These are phyloP conservation scores for Lamellibrachia columna DNA, from an alignment of 2,888 invertebrate genomes.

Conservation along the genomic window DNA sequence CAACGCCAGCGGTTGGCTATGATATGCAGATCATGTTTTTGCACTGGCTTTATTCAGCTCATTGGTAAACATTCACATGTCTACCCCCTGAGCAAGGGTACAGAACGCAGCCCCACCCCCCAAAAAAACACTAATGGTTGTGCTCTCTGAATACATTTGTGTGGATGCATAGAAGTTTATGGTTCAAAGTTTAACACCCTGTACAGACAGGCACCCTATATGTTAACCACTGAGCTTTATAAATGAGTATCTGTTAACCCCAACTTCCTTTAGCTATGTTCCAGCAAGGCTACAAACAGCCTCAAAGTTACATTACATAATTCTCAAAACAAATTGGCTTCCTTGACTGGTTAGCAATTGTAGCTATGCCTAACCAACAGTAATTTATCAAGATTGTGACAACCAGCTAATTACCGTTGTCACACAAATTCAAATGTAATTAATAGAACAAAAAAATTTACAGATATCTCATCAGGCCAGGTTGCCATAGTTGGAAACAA, in stretches of 20 bases:
- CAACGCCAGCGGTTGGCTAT: neutral
- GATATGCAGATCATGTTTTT: neutral
- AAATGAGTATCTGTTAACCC: neutral
- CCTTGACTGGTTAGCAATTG: neutral
- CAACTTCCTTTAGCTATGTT: neutral
- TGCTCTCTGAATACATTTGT: neutral
- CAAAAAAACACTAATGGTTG: neutral
- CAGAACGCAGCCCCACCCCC: neutral
- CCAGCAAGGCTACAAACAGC: neutral
- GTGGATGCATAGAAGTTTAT: conserved; percentile 9
- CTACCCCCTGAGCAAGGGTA: neutral
- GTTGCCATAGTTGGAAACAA: neutral
- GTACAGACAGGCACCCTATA: neutral
- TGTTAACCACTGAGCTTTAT: neutral
- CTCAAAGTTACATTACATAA: neutral
- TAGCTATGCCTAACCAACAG: neutral
- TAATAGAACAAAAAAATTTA: neutral
- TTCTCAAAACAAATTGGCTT: neutral
- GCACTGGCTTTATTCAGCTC: neutral
- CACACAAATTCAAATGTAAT: neutral
- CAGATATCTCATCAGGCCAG: neutral
- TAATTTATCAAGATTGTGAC: neutral
- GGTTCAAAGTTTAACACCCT: conserved; percentile 2
- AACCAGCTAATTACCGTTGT: neutral
- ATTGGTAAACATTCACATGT: conserved; percentile 11